A percentile compares a stretch with the other conserved stretches of the same genome.
Evolutionary conservation across 2,797 vertebrate genomes (phyloP).

Genomic region (Bucorvus abyssinicus): DNA sequence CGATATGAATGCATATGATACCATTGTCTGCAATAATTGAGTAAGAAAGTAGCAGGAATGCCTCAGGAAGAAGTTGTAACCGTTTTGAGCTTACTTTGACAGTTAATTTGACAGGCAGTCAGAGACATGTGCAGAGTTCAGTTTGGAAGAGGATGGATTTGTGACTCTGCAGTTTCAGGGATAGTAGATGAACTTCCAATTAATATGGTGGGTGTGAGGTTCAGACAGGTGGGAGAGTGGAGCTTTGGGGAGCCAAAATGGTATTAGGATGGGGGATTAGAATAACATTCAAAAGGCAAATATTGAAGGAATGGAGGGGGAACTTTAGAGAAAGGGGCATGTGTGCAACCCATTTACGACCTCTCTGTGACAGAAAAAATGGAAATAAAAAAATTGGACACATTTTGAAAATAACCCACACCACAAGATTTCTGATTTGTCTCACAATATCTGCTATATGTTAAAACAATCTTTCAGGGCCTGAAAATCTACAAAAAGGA

Average conservation of each 20-base stretch:
- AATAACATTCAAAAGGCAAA: neutral
- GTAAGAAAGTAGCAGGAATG: neutral
- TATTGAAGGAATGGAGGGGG: neutral
- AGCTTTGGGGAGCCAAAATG: neutral
- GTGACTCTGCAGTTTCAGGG: neutral
- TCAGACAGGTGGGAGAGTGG: neutral
- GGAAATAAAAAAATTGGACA: neutral
- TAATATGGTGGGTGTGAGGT: neutral
- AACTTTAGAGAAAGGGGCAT: neutral
- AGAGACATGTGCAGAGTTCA: neutral
- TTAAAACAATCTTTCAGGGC: neutral
- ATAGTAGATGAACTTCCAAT: neutral
- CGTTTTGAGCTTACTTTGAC: neutral
- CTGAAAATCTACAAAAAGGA: neutral
- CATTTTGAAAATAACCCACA: neutral
- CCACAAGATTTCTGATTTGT: neutral
- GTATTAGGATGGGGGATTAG: neutral
- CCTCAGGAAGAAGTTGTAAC: neutral
- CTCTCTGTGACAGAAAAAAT: neutral
- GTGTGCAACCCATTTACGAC: neutral
- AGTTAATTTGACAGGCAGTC: neutral
- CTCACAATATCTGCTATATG: neutral
- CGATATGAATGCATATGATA: neutral
- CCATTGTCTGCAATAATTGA: neutral
- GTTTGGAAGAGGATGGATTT: neutral